These are phyloP conservation scores for Dynastes hyllus DNA, from an alignment of 2,888 invertebrate genomes.

Conservation along the genomic window DNA sequence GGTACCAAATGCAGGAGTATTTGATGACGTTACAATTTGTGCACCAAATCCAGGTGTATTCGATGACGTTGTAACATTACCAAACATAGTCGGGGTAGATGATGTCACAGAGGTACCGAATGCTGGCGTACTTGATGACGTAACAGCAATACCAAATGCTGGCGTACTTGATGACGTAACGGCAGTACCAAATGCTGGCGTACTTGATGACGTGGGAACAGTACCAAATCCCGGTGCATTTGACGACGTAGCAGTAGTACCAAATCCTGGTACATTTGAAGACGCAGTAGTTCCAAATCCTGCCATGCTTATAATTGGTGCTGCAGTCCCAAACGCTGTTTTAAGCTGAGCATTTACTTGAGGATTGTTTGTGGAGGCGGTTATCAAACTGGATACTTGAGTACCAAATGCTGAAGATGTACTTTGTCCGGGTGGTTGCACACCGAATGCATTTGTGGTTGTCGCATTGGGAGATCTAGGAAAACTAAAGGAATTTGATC, in stretches of 20 bases:
- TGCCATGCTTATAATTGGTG: not conserved
- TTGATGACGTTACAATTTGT: slow-evolving; percentile 15
- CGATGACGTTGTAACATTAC: slow-evolving; percentile 22
- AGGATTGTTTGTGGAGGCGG: slow-evolving; percentile 3
- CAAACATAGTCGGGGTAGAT: not conserved
- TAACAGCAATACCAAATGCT: slow-evolving; percentile 47
- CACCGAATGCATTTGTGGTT: not conserved
- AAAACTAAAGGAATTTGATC: not conserved
- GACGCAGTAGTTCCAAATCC: slow-evolving; percentile 32
- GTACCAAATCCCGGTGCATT: not conserved
- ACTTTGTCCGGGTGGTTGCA: not conserved
- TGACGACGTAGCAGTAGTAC: not conserved
- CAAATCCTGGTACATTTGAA: slow-evolving; percentile 10
- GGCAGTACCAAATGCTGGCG: not conserved
- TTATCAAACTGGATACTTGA: not conserved
- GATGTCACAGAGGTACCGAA: slow-evolving; percentile 40
- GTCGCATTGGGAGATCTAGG: not conserved
- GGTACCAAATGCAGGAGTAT: slow-evolving; percentile 49
- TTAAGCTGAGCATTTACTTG: not conserved
- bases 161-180: slow-evolving; percentile 42
- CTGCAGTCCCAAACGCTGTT: not conserved
- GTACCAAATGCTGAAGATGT: slow-evolving; percentile 48
- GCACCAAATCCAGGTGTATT: slow-evolving; percentile 52
- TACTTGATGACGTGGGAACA: not conserved
- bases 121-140: slow-evolving; percentile 11